Base-by-base conservation (phyloP, 2,113 vertebrate species). In the Euleptes europaea region DNA sequence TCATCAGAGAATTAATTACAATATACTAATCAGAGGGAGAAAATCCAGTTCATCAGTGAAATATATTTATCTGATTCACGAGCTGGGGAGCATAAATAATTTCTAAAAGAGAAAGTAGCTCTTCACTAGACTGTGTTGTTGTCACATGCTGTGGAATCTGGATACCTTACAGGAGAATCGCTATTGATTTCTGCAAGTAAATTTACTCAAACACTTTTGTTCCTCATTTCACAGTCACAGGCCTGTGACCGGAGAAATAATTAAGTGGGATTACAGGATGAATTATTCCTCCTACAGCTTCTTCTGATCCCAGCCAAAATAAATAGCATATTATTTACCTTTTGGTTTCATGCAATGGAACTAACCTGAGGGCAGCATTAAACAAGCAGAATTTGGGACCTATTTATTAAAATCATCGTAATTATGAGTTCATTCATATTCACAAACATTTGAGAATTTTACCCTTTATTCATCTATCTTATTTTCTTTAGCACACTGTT, bases 1-100 rank as follows among this genome's bases (percentile, higher is more conserved):
- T 94, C 88, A 91, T 84, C 77, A 77, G 92, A 93, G 91, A 89
- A 93, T 94, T 95, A 94, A 94, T 95, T 93, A 93, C 33, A 90
- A 84, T 87, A 42, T 85, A 81, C 77, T 89, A 90, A 94, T 91
- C 83, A 84, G 73, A 80, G 74, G 51, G 57, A 38, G 73, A 77
- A 80, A 72, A 79, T 33, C 84, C 54, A n/a, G 51, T 60, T 91
- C 31, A 51, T 85, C 86, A 51, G 83, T 92, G 14, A 3, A 57
- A 51, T 82, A 4, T 47, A 44, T 42, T 84, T 74, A 81, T 89
- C 60, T 84, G 35, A 3, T 26, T 78, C n/a, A 1, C 0, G 35
- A 80, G 60, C 57, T n/a, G 69, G 8, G 54, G 40, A 77, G 66
- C 83, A 84, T 3, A 79, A 40, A 14, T 31, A 8, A 1, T 26